Percentiles rank a stretch among this genome's conserved stretches.
Evolutionary conservation across 2,113 vertebrate genomes (phyloP).

Genomic region (Ancistrus triradiatus): DNA sequence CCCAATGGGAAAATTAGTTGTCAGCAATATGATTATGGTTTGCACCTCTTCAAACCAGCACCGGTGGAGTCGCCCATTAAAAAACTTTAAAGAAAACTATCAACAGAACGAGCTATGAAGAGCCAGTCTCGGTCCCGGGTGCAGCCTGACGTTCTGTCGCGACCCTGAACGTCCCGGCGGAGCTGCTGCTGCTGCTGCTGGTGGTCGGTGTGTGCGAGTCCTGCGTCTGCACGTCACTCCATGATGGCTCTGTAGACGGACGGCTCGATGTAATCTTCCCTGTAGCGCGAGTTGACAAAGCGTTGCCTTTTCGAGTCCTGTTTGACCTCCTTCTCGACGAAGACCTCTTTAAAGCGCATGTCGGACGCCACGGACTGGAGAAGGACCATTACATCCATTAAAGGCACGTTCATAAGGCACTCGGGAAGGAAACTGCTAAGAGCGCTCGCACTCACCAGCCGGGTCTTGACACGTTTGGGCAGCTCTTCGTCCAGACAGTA

Average conservation of each 20-base stretch:
- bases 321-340: slow-evolving; percentile 84
- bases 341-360: slow-evolving; percentile 95
- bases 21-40: too few relatives aligned
- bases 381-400: not conserved
- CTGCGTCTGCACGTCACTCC: slow-evolving; percentile 68
- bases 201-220: not conserved
- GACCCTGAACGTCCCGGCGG: not conserved
- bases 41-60: too few relatives aligned
- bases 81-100: too few relatives aligned
- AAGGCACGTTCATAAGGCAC: not conserved
- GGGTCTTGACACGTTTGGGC: slow-evolving; percentile 91
- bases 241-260: slow-evolving; percentile 91
- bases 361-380: slow-evolving; percentile 91
- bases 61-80: too few relatives aligned
- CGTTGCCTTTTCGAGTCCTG: slow-evolving; percentile 91
- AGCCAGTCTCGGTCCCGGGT: not conserved
- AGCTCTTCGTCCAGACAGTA: slow-evolving; percentile 90
- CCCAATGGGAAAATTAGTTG: too few relatives aligned
- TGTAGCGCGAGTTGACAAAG: slow-evolving; percentile 93
- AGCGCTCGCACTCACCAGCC: slow-evolving; percentile 78
- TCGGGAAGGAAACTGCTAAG: not conserved
- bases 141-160: too few relatives aligned
- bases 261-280: slow-evolving; percentile 94
- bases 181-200: not conserved
- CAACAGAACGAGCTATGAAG: too few relatives aligned